Evolutionary conservation across 2,888 invertebrate species (phyloP), one percentile per base, ranked within the genome.

Genomic region (Eulithis testata): DNA sequence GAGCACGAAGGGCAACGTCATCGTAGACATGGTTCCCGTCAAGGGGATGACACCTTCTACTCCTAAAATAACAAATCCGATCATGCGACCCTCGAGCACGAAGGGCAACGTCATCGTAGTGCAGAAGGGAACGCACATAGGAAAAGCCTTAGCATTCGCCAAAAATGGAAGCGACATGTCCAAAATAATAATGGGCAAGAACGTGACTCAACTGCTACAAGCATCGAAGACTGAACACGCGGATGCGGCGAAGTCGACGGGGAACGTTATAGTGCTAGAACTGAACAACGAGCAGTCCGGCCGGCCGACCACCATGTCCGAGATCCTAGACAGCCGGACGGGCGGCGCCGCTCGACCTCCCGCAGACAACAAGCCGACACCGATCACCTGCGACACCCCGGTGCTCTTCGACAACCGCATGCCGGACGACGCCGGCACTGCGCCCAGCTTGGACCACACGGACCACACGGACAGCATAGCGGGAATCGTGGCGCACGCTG

Each of bases 51-150:
- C 90, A 4, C 89, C 92, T 27, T 75, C 86, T 1, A 83, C 89
- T n/a, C 81, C 91, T 11, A 91, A 90, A 84, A 85, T 89, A 31
- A 82, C 86, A 6, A 91, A 90, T 73, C 91, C 93, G 1, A 91
- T 93, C 57, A 85, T 92, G 27, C 81, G 93, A 67, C 88, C 91
- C 21, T 83, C 87, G 52, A 90, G 85, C 70, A 82, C 91, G 31
- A 95, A 95, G 82, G 93, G 94, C 58, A 94, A 93, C 77, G 90
- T 95, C 31, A 94, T 95, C 72, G 94, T 95, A 27, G 94, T 95
- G 36, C 94, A 94, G 76, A 95, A 95, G 78, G 94, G 94, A 50
- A 88, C 93, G 27, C 83, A 93, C 37, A 84, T 94, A 76, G 93
- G 93, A 53, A 94, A 93, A 82, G 87, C 92, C 8, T 77, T 94